Base-by-base conservation (phyloP, 2,888 invertebrate genomes). In the Eudemis profundana region DNA sequence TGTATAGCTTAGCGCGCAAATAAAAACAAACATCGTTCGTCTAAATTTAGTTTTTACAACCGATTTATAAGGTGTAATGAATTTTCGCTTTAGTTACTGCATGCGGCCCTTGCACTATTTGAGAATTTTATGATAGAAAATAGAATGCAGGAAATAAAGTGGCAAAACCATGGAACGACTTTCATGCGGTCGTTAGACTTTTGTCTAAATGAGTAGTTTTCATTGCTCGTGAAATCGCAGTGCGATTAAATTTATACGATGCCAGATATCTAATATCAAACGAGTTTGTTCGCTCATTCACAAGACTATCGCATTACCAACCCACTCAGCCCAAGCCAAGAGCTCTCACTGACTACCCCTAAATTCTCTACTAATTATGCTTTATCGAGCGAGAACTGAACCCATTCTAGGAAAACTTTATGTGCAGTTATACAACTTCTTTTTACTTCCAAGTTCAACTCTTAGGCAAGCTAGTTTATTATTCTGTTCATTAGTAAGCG, bases 231-330 rank as follows among this genome's bases (percentile, higher is more conserved):
- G 68, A 74, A 74, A 74, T 74, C 50, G 70, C 69, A 69, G 44
- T 56, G 57, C 67, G 62, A 74, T 77, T 72, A 74, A 79, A 74
- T 71, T 75, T 73, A 75, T 73, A 68, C 44, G 62, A 59, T 65
- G 69, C 64, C 64, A 66, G 69, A 74, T 82, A 82, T 85, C 83
- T 65, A 38, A 82, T 85, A 79, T 85, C 84, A 85, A 84, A 84
- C 80, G 74, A 75, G 70, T 75, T 72, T 77, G 76, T 80, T 79
- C 68, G 73, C 75, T 76, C 76, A 81, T 82, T 80, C 78, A 79
- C 85, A 84, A 85, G 83, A 80, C 84, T 87, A 89, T 90, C 87
- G 76, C 70, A 77, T 89, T 87, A 83, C 72, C 80, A 76, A 77
- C 78, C 82, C 83, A 85, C 84, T 84, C 77, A 72, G 74, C 73